Evolutionary conservation across 2,797 vertebrate genomes (phyloP).

Genomic region (Cryptoblepharus egeriae): DNA sequence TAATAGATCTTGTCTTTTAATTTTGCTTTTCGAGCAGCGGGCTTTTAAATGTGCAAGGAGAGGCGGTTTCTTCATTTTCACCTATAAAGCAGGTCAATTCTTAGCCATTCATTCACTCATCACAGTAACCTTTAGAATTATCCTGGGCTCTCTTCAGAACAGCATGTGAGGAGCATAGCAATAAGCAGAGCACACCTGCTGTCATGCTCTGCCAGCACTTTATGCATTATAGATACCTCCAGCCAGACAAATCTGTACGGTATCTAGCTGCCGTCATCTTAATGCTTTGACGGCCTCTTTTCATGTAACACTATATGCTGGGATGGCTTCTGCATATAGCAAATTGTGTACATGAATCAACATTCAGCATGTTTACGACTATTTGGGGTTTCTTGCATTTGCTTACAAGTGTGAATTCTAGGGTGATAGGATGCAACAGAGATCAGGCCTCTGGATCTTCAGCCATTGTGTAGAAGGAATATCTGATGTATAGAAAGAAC

Average conservation of each 20-base stretch:
- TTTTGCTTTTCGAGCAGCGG: constrained; percentile 27
- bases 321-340: not conserved
- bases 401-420: not conserved
- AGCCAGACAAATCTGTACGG: not conserved
- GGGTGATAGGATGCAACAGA: not conserved
- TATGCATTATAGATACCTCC: constrained; percentile 33
- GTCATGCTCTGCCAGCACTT: constrained; percentile 34
- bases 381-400: not conserved
- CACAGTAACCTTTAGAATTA: constrained; percentile 35
- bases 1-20: constrained; percentile 13
- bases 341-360: not conserved
- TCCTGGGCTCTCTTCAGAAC: constrained; percentile 9
- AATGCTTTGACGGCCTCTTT: not conserved
- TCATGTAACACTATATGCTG: not conserved
- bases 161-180: constrained; percentile 34
- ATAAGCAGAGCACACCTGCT: constrained; percentile 30
- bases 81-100: constrained; percentile 21
- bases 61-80: constrained; percentile 5
- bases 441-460: not conserved
- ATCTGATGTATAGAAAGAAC: too few species aligned
- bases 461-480: not conserved
- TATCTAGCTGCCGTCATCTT: not conserved
- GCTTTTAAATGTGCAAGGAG: not conserved
- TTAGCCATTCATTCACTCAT: constrained; percentile 24
- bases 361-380: not conserved